Percentiles rank a stretch among this genome's conserved stretches.
phyloP scores from a whole-genome alignment of 2,888 invertebrate genomes.

The Cataglyphis altisquamis region DNA sequence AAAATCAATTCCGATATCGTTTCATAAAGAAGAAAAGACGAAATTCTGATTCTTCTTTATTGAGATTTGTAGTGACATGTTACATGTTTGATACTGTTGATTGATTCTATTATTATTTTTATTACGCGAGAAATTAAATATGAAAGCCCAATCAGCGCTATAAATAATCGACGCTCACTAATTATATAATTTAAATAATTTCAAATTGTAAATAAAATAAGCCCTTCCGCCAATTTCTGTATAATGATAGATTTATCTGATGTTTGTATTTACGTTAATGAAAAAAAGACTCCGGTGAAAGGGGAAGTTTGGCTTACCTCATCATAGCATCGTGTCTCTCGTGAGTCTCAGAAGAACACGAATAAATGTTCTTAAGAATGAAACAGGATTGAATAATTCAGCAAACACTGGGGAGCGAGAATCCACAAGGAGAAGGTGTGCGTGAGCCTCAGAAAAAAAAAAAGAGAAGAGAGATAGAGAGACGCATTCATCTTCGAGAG shows the following conservation, averaged over 20 bases:
- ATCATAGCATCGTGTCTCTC: slow-evolving; percentile 27
- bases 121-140: neutral
- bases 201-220: neutral
- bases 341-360: slow-evolving; percentile 13
- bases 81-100: neutral
- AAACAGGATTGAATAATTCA: slow-evolving; percentile 55
- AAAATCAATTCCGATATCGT: slow-evolving; percentile 56
- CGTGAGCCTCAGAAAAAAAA: slow-evolving; percentile 13
- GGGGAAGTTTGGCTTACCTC: slow-evolving; percentile 3
- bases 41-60: neutral
- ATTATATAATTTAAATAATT: neutral
- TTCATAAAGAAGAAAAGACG: slow-evolving; percentile 5
- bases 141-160: neutral
- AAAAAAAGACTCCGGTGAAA: neutral
- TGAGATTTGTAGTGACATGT: neutral
- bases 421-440: slow-evolving; percentile 6
- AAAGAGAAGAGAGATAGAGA: too few relatives aligned
- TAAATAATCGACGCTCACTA: neutral
- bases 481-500: slow-evolving; percentile 64
- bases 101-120: neutral
- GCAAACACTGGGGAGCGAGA: slow-evolving; percentile 30
- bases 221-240: neutral
- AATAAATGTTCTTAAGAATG: slow-evolving; percentile 36
- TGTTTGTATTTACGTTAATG: neutral
- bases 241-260: neutral